Evolutionary conservation across 2,797 vertebrate genomes (phyloP).

Genomic region (Aldrovandia affinis): DNA sequence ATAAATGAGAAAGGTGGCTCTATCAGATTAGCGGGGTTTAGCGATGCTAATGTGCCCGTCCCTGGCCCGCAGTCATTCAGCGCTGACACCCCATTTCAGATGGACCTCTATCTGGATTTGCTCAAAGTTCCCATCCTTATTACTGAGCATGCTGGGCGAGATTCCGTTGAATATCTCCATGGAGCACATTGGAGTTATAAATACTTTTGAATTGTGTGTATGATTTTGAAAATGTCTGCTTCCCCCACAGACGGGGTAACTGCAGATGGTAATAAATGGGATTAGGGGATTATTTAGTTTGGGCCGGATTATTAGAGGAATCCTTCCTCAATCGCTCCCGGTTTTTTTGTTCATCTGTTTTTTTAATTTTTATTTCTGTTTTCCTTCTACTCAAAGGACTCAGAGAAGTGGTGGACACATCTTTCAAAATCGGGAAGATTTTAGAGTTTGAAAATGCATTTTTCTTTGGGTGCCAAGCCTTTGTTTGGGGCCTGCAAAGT

Average conservation of each 20-base stretch:
- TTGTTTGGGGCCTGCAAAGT: background rate
- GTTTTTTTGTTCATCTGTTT: constrained; percentile 24
- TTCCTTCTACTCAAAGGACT: background rate
- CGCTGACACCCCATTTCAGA: background rate
- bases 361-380: constrained; percentile 14
- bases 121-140: constrained; percentile 8
- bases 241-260: constrained; percentile 20
- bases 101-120: constrained; percentile 31
- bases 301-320: constrained; percentile 33
- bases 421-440: constrained; percentile 18
- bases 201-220: constrained; percentile 27
- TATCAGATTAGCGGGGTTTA: constrained; percentile 35
- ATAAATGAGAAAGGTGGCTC: constrained; percentile 28
- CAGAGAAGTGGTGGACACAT: background rate
- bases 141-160: constrained; percentile 6
- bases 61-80: constrained; percentile 9
- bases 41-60: constrained; percentile 19
- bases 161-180: constrained; percentile 29
- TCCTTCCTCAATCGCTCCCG: constrained; percentile 27
- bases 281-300: constrained; percentile 35
- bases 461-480: background rate
- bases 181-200: constrained; percentile 32
- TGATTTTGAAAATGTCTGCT: constrained; percentile 29
- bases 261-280: constrained; percentile 36
- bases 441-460: background rate